Conservation (phyloP, 2,797 vertebrate species). For the Lacerta viridis region DNA sequence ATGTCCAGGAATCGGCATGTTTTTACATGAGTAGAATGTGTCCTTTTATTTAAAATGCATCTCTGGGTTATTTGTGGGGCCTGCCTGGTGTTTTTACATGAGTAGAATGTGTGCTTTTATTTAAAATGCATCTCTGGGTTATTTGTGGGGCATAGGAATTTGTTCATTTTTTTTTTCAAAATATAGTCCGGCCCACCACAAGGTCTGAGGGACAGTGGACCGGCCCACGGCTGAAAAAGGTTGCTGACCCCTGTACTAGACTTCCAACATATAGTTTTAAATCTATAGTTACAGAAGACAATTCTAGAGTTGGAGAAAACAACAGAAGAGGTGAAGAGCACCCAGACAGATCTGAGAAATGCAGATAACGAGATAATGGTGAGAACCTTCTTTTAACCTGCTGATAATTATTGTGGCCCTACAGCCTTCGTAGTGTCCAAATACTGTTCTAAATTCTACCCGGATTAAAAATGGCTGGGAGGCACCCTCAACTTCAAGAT, state of each 20-base stretch:
- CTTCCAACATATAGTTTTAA: conserved; percentile 1
- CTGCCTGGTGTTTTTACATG: too few relatives aligned
- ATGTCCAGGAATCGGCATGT: too few relatives aligned
- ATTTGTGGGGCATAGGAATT: too few relatives aligned
- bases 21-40: too few relatives aligned
- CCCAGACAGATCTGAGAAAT: conserved; percentile 89
- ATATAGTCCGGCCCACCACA: too few relatives aligned
- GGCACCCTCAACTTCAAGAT: not conserved
- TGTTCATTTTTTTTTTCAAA: too few relatives aligned
- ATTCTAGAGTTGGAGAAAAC: conserved; percentile 81
- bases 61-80: too few relatives aligned
- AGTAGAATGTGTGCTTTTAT: too few relatives aligned
- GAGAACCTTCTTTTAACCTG: conserved; percentile 54
- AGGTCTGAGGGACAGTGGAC: too few relatives aligned
- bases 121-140: too few relatives aligned
- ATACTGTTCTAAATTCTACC: not conserved
- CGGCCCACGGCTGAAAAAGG: too few relatives aligned
- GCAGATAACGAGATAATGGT: conserved; percentile 94
- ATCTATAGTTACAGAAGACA: conserved; percentile 86
- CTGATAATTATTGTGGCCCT: conserved; percentile 47
- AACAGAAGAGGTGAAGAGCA: conserved; percentile 87
- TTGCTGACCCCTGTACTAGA: not conserved
- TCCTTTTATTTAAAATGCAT: too few relatives aligned
- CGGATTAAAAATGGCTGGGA: not conserved
- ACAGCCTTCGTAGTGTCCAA: conserved; percentile 9